Conservation (phyloP, 2,888 invertebrate species). For the Agrochola circellaris region DNA sequence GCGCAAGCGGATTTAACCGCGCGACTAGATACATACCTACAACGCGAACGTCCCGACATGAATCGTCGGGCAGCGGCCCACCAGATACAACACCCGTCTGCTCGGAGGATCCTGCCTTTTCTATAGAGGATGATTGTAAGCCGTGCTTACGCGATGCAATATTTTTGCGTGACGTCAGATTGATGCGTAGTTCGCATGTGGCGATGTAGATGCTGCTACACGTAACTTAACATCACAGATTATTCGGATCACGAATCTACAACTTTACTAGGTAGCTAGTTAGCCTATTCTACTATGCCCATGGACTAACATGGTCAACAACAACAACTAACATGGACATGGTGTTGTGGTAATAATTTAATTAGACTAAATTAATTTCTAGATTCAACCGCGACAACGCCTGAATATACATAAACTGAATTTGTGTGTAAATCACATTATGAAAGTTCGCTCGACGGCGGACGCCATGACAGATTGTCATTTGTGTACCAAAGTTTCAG, state of each 20-base stretch:
- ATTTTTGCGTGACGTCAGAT: too few species aligned
- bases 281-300: too few species aligned
- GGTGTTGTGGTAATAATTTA: background rate
- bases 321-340: too few species aligned
- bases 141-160: too few species aligned
- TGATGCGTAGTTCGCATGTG: too few species aligned
- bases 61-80: background rate
- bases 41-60: background rate
- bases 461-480: slow-evolving; percentile 34
- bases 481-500: slow-evolving; percentile 17
- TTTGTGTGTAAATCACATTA: slow-evolving; percentile 19
- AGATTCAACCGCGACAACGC: background rate
- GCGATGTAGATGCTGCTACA: too few species aligned
- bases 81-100: background rate
- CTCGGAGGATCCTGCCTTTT: too few species aligned
- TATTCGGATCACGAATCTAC: background rate
- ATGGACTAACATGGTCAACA: too few species aligned
- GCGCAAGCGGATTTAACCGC: too few species aligned
- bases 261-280: background rate
- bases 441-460: slow-evolving; percentile 8
- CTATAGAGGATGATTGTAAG: too few species aligned
- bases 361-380: background rate
- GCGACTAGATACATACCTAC: too few species aligned
- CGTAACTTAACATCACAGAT: background rate
- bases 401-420: slow-evolving; percentile 6